Evolutionary conservation across 2,888 invertebrate species (phyloP).

Genomic region (Timema podura): DNA sequence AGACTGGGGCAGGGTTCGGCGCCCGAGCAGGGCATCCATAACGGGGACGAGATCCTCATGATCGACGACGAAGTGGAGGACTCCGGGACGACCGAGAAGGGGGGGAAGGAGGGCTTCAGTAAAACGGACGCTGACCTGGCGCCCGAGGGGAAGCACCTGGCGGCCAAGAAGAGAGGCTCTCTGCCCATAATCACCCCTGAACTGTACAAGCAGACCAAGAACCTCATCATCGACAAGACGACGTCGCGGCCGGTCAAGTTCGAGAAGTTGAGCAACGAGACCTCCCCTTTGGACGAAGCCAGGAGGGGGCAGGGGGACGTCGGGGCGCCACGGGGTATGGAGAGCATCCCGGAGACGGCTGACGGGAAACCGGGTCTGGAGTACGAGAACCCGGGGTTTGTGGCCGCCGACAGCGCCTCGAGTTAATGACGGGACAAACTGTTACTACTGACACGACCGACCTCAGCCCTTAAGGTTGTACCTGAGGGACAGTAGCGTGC

Average conservation of each 20-base stretch:
- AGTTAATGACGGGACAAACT: constrained; percentile 19
- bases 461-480: too few species aligned
- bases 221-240: constrained; percentile 40
- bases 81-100: constrained; percentile 6
- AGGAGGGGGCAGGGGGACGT: background rate
- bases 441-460: background rate
- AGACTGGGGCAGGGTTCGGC: constrained; percentile 48
- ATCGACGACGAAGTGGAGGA: constrained; percentile 27
- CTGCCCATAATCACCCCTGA: constrained; percentile 29
- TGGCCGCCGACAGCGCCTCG: constrained; percentile 17
- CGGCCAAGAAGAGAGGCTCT: constrained; percentile 24
- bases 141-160: too few species aligned
- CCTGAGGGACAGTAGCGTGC: background rate
- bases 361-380: background rate
- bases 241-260: constrained; percentile 48
- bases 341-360: background rate
- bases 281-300: constrained; percentile 45
- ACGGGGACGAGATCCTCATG: background rate
- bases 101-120: constrained; percentile 35
- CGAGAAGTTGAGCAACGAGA: constrained; percentile 54
- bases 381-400: constrained; percentile 23
- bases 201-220: constrained; percentile 38
- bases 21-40: background rate
- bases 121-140: too few species aligned
- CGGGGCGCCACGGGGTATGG: background rate